Conservation (phyloP, 2,113 vertebrate genomes). For the Ameiurus melas region DNA sequence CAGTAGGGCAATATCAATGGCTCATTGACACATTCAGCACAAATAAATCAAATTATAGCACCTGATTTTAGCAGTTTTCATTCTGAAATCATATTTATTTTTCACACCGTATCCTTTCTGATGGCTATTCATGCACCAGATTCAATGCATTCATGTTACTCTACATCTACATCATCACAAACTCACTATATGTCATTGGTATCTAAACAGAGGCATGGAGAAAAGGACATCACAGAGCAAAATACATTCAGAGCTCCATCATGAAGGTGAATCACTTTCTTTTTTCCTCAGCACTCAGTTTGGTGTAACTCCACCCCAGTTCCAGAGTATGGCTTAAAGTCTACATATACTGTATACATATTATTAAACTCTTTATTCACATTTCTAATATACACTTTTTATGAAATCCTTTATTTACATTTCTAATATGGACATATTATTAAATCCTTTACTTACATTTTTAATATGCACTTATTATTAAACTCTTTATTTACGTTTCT, state of each 20-base stretch:
- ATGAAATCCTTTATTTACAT: background rate
- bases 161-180: too few species aligned
- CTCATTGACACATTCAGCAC: background rate
- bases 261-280: background rate
- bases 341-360: background rate
- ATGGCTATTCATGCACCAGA: too few species aligned
- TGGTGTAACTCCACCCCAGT: background rate
- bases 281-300: background rate
- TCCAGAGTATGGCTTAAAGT: background rate
- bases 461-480: background rate
- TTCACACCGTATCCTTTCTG: too few species aligned
- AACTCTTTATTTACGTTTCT: background rate
- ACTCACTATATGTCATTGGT: too few species aligned
- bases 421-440: background rate
- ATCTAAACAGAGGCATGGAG: too few species aligned
- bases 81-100: too few species aligned
- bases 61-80: background rate
- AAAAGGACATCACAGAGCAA: too few species aligned
- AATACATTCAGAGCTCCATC: too few species aligned
- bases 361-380: background rate
- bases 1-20: background rate
- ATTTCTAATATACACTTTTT: background rate
- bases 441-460: background rate
- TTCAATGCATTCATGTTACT: too few species aligned
- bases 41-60: background rate